Percentiles rank a stretch among this genome's conserved stretches.
phyloP scores from a whole-genome alignment of 2,888 invertebrate species.

The Arrhopalites spinosus region DNA sequence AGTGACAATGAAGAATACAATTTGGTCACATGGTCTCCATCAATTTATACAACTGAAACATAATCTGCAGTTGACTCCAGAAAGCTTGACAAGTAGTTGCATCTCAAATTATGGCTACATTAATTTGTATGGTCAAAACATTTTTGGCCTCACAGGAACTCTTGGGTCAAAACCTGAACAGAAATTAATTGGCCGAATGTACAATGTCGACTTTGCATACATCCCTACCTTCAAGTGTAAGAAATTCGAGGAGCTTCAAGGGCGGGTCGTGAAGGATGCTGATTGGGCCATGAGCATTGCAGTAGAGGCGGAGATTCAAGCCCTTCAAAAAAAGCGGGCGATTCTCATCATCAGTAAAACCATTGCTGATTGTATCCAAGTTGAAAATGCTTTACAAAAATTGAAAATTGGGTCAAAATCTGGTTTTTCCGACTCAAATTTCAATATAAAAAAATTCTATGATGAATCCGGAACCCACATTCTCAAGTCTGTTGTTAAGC shows the following conservation, averaged over 20 bases:
- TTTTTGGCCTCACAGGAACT: constrained; percentile 60
- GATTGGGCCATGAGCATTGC: too few relatives aligned
- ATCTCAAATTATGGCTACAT: constrained; percentile 59
- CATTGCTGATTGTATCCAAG: too few relatives aligned
- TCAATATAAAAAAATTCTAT: too few relatives aligned
- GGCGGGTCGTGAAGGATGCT: too few relatives aligned
- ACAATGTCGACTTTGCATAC: constrained; percentile 39
- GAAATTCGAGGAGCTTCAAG: not conserved
- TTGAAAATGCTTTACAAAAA: too few relatives aligned
- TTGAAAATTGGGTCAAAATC: too few relatives aligned
- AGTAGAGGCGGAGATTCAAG: too few relatives aligned
- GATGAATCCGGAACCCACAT: too few relatives aligned
- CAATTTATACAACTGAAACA: constrained; percentile 61
- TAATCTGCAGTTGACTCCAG: constrained; percentile 57
- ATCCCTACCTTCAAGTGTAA: not conserved
- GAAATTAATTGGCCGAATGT: constrained; percentile 56
- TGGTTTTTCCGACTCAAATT: too few relatives aligned
- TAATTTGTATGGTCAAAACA: constrained; percentile 51
- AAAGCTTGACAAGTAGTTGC: constrained; percentile 59
- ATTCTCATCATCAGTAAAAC: too few relatives aligned
- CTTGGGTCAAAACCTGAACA: constrained; percentile 58
- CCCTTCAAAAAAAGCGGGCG: too few relatives aligned
- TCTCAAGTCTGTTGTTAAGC: not conserved
- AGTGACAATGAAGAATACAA: constrained; percentile 58
- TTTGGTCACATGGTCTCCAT: constrained; percentile 60